Base-by-base conservation (phyloP, 2,888 invertebrate genomes). In the Hypselothyrea guttata region DNA sequence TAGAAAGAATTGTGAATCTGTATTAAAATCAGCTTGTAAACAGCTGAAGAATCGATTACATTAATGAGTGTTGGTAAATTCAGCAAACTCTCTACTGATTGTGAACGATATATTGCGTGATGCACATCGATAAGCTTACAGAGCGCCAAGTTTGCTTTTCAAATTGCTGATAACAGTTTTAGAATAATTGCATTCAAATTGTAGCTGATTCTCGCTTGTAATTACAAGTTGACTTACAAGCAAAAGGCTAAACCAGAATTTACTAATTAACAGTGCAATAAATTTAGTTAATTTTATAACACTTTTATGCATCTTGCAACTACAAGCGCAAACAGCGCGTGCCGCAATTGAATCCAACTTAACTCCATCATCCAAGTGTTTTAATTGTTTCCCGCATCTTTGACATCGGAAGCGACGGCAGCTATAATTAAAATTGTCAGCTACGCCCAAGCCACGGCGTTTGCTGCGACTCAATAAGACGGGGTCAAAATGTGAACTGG, bases 351-450 rank as follows among this genome's bases (percentile, higher is more conserved):
- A 58, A 15, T 35, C 28, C 15, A 49, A 42, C 33, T 69, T 73
- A 74, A 74, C 71, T 74, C 75, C 51, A 69, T 56, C 51, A 51
- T 22, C 42, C 44, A 84, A 76, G 66, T 73, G 71, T 57, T 61
- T 57, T 84, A 78, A 84, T 82, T 84, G 83, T 63, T 78, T 84
- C 85, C 77, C 84, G 77, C 77, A 78, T 78, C 83, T 84, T 74
- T 71, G 79, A 84, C 79, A 84, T 84, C 85, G 85, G 83, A 84
- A 84, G 79, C 75, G 60, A 18, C 42, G 45, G 48, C 73, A 54
- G 51, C 52, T 64, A 71, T 82, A 78, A 78, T 84, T 78, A 78
- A 78, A 65, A 84, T 82, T 65, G 53, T 71, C 83, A 84, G 78
- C 71, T 61, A 78, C 77, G 77, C 77, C 77, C 77, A 82, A 65